Conservation (phyloP, 2,113 vertebrate genomes). For the Phainopepla nitens region DNA sequence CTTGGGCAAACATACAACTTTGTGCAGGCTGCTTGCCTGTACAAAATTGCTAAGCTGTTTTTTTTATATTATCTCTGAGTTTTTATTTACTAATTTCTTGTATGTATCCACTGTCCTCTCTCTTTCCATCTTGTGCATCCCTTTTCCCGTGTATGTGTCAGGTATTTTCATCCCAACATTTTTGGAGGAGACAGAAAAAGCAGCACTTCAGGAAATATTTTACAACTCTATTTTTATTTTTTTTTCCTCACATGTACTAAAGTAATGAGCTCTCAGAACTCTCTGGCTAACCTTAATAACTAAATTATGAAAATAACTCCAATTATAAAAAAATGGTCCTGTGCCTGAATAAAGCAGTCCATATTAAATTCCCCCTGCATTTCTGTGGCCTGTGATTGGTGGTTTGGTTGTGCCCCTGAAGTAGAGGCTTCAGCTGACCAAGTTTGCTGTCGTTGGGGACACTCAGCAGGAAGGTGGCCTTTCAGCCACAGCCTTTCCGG, state of each 20-base stretch:
- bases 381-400: background rate
- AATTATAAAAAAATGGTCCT: background rate
- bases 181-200: background rate
- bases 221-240: background rate
- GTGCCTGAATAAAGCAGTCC: background rate
- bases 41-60: background rate
- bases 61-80: background rate
- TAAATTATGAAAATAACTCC: background rate
- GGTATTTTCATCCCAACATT: background rate
- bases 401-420: background rate
- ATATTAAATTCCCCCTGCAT: background rate
- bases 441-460: background rate
- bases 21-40: background rate
- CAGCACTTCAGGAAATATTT: background rate
- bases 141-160: background rate
- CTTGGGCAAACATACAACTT: background rate
- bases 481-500: background rate
- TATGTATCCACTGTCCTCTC: background rate
- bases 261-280: background rate
- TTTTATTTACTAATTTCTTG: background rate
- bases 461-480: background rate
- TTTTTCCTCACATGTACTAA: background rate
- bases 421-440: background rate
- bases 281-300: background rate
- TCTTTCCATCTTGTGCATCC: background rate